Evolutionary conservation across 64 coral and sea anemone genomes (phyloP), one percentile per base, ranked within the genome.

Genomic region (Pachyseris speciosa): DNA sequence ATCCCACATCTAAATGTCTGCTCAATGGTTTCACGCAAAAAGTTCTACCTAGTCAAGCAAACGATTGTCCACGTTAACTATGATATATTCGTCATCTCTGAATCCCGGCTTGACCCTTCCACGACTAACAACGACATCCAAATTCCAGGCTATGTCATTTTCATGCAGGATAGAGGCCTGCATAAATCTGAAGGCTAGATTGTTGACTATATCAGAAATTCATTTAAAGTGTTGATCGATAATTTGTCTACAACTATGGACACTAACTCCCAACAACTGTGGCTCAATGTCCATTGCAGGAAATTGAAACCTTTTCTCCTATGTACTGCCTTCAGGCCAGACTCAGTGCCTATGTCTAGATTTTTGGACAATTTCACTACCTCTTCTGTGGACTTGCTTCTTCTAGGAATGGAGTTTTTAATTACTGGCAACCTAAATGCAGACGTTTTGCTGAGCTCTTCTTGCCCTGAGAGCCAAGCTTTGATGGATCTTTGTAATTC

Each of bases 241-340:
- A 25, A 67, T 84, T 28, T 84, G 10, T 84, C 78, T 60, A 84
- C 51, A 84, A 65, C 29, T 64, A 72, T 39, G 41, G 64, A 87
- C 29, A 34, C 25, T 17, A 88, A 75, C 37, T 88, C 86, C 32
- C 73, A 80, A 32, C 60, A 90, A 90, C 58, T 90, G 3, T 80
- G 73, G 74, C 87, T 90, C 50, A 90, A 90, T 37, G 57, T 76
- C 69, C 37, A 90, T 33, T 80, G 61, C 30, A 50, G 31, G 7
- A 90, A 90, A 67, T 30, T 28, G 52, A 90, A 90, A 76, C 69
- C 73, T 13, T 80, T 90, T 80, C 19, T 80, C 12, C 51, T 80
- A 25, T 90, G 87, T 26, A 30, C 72, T 64, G 87, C 24, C 9
- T 90, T 80, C 24, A 80, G 74, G 17, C 60, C 74, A 45, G 72